Conservation (phyloP, 2,888 invertebrate species). For the Tanytarsus gracilentus region DNA sequence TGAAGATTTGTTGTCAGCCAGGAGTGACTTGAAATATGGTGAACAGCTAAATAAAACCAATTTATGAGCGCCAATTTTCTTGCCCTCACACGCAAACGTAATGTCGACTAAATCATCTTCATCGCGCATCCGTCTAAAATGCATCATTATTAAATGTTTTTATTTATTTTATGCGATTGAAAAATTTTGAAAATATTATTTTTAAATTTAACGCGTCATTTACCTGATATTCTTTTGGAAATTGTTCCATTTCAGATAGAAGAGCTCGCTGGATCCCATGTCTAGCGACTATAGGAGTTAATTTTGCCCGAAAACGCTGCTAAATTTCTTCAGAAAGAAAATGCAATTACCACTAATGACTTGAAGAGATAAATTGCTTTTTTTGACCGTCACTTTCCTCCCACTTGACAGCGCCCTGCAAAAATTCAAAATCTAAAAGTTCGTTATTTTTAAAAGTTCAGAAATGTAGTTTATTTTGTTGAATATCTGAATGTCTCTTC, state of each 20-base stretch:
- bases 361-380: too few relatives aligned
- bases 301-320: too few relatives aligned
- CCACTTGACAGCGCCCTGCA: too few relatives aligned
- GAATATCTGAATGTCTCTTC: too few relatives aligned
- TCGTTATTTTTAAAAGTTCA: too few relatives aligned
- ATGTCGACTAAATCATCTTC: constrained; percentile 31
- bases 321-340: too few relatives aligned
- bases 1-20: constrained; percentile 20
- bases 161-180: not conserved
- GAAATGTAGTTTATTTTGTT: too few relatives aligned
- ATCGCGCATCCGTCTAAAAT: constrained; percentile 30
- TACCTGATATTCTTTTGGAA: constrained; percentile 30
- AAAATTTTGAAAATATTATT: not conserved
- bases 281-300: too few relatives aligned
- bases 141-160: not conserved
- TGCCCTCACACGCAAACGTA: constrained; percentile 31
- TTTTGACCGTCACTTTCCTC: too few relatives aligned
- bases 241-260: constrained; percentile 31
- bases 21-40: constrained; percentile 29
- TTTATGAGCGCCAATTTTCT: constrained; percentile 31
- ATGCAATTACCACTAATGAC: too few relatives aligned
- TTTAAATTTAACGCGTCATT: not conserved
- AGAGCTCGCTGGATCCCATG: constrained; percentile 28
- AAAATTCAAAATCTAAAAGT: too few relatives aligned
- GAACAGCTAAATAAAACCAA: constrained; percentile 31